Conservation (phyloP, 2,113 vertebrate species). For the Tauraco erythrolophus region DNA sequence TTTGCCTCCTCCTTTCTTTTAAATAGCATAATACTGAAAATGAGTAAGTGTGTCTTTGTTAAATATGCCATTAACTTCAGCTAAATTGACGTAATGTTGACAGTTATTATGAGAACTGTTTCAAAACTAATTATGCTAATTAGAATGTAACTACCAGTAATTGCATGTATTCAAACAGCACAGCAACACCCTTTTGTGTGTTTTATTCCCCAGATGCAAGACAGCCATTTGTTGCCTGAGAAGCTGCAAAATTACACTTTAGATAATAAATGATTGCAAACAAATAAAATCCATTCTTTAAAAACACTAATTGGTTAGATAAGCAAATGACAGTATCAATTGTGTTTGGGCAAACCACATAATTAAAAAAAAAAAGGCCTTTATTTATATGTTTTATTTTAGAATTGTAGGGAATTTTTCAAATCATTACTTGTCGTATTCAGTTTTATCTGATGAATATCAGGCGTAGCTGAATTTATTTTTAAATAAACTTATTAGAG, state of each 20-base stretch:
- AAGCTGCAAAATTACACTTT: slow-evolving; percentile 64
- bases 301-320: slow-evolving; percentile 70
- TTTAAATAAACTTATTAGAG: slow-evolving; percentile 25
- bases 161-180: slow-evolving; percentile 74
- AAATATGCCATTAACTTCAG: slow-evolving; percentile 66
- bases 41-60: slow-evolving; percentile 51
- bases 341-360: slow-evolving; percentile 15
- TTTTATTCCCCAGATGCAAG: slow-evolving; percentile 74
- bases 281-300: slow-evolving; percentile 67
- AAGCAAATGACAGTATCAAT: slow-evolving; percentile 48
- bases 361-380: slow-evolving; percentile 30
- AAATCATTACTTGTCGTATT: background rate
- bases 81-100: slow-evolving; percentile 73
- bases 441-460: background rate
- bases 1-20: background rate
- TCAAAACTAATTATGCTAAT: slow-evolving; percentile 75
- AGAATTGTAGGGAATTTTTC: background rate
- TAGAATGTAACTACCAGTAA: slow-evolving; percentile 73
- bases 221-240: slow-evolving; percentile 61
- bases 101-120: slow-evolving; percentile 70
- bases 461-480: background rate
- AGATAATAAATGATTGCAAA: slow-evolving; percentile 69
- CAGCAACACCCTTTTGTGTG: slow-evolving; percentile 56
- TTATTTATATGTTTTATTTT: slow-evolving; percentile 21
- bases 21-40: slow-evolving; percentile 5